Evolutionary conservation across 2,113 vertebrate species (phyloP).

Genomic region (Oncorhynchus nerka): DNA sequence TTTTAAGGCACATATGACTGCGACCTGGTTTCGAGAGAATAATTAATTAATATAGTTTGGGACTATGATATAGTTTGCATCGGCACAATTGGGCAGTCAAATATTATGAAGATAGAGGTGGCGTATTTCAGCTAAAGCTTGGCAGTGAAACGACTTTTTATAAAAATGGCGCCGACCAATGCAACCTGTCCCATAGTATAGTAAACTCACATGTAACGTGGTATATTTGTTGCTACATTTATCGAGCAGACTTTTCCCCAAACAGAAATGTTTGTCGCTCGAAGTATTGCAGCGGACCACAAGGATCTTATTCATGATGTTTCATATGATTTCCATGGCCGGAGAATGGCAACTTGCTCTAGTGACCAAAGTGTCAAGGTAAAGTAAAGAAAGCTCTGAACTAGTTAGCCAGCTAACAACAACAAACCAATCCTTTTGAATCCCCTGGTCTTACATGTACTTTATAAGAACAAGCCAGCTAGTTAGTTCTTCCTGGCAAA

Average conservation of each 20-base stretch:
- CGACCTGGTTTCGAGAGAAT: background rate
- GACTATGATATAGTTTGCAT: background rate
- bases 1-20: background rate
- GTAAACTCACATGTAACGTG: background rate
- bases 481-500: too few species aligned
- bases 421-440: too few species aligned
- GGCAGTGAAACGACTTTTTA: too few species aligned
- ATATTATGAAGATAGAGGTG: background rate
- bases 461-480: background rate
- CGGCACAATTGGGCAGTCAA: background rate
- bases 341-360: constrained; percentile 96
- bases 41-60: background rate
- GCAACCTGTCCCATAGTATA: background rate
- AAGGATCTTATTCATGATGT: constrained; percentile 96
- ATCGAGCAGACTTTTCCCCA: too few species aligned
- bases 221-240: too few species aligned
- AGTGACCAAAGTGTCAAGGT: constrained; percentile 98
- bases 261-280: constrained; percentile 86
- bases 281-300: constrained; percentile 93
- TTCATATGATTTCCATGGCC: constrained; percentile 94
- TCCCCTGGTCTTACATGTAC: background rate
- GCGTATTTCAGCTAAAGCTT: too few species aligned
- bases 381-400: constrained; percentile 45
- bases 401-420: constrained; percentile 10
- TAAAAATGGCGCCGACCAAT: background rate